Evolutionary conservation across 1,140 invertebrate genomes (phyloP).

Genomic region (Dufourea novaeangliae): DNA sequence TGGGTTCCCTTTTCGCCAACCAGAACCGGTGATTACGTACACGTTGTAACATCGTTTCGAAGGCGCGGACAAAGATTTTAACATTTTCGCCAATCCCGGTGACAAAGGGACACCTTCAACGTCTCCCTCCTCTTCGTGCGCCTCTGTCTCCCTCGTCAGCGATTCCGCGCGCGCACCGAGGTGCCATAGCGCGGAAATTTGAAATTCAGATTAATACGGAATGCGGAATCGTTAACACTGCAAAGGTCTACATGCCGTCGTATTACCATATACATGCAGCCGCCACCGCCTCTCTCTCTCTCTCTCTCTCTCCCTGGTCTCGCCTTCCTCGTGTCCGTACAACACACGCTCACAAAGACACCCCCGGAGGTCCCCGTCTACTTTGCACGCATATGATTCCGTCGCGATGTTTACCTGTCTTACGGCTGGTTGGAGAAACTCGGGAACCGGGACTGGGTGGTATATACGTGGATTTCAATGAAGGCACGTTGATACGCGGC

Average conservation of each 20-base stretch:
- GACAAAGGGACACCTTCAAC: slow-evolving; percentile 32
- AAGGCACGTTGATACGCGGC: slow-evolving; percentile 25
- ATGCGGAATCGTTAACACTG: slow-evolving; percentile 61
- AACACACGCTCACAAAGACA: slow-evolving; percentile 12
- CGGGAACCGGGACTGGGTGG: neutral
- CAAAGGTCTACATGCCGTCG: slow-evolving; percentile 42
- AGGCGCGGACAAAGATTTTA: slow-evolving; percentile 17
- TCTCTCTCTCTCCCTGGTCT: neutral
- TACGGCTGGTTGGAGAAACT: slow-evolving; percentile 23
- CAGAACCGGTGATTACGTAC: neutral
- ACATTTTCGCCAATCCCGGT: slow-evolving; percentile 32
- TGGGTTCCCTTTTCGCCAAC: neutral
- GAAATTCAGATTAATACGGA: slow-evolving; percentile 65
- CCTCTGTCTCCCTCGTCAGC: slow-evolving; percentile 22
- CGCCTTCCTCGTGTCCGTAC: slow-evolving; percentile 27
- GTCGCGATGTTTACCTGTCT: slow-evolving; percentile 43
- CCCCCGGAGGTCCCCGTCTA: neutral
- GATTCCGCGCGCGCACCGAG: slow-evolving; percentile 47
- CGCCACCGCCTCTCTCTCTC: too few relatives aligned
- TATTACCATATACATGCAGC: slow-evolving; percentile 60
- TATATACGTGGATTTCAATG: slow-evolving; percentile 30
- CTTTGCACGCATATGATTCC: slow-evolving; percentile 37
- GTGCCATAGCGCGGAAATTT: slow-evolving; percentile 56
- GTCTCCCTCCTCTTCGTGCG: too few relatives aligned
- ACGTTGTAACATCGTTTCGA: neutral